Base-by-base conservation (phyloP, 2,113 vertebrate genomes). In the Rostratula benghalensis region DNA sequence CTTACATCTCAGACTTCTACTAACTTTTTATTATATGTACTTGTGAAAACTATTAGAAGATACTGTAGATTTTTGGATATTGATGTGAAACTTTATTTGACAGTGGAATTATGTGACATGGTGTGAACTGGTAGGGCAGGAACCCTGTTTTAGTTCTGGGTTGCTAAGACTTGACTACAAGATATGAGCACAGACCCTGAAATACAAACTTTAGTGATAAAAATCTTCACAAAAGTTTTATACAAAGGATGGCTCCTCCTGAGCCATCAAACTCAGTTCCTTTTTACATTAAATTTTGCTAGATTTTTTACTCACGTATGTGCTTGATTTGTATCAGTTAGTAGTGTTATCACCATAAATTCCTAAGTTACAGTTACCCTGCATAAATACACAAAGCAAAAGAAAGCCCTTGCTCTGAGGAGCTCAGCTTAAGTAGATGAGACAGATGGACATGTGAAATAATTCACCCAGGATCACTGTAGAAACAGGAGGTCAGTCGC, bases 351-450 rank as follows among this genome's bases (percentile, higher is more conserved):
- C 18, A 25, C 39, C 1, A 0, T 27, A 46, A 81, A 1, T 60
- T 86, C 35, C 16, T 33, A 41, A 65, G 46, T 82, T 87, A 76
- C 13, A 67, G 10, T 79, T 94, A 71, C 30, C 15, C 30, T 78
- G 27, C 11, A n/a, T 48, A 81, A 90, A 48, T 69, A 68, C 1
- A 81, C 9, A 86, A 83, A 71, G 30, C 10, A 48, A 64, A 94
- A 93, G 30, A 77, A 56, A 57, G 19, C 10, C 10, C 5, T 30
- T 91, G 13, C 45, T 60, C 24, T n/a, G 24, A 90, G 73, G 24
- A 89, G 48, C 48, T 93, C 68, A 64, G 27, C 45, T 73, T 90
- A 82, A 93, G 31, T n/a, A 73, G 67, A 54, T 50, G 57, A 90
- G 80, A 76, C 27, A 64, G 61, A 64, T 31, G 31, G 70, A 87